These are phyloP conservation scores for Aphis gossypii DNA, from an alignment of 1,140 invertebrate genomes.

Conservation along the genomic window DNA sequence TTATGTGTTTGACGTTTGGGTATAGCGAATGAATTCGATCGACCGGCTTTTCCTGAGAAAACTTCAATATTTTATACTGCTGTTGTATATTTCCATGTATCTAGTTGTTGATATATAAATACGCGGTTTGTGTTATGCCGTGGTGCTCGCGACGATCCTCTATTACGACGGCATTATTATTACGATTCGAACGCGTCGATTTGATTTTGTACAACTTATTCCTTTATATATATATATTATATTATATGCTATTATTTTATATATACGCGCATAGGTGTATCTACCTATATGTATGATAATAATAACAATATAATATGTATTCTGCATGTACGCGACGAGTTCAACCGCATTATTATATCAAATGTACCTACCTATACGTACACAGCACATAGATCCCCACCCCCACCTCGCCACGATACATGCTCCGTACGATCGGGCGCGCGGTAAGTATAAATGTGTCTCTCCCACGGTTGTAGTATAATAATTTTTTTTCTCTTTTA, in stretches of 20 bases:
- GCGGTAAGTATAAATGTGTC: slow-evolving; percentile 20
- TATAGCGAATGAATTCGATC: background rate
- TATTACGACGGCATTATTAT: background rate
- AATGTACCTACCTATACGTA: background rate
- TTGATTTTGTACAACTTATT: background rate
- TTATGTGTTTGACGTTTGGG: background rate
- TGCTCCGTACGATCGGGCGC: background rate
- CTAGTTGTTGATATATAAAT: too few relatives aligned
- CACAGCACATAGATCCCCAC: background rate
- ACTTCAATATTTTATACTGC: background rate
- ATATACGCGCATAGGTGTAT: background rate
- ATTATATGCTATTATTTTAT: background rate
- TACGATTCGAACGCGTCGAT: background rate
- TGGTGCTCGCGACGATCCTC: background rate
- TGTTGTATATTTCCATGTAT: background rate
- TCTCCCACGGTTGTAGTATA: slow-evolving; percentile 46
- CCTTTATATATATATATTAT: background rate
- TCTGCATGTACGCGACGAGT: background rate
- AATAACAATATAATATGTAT: slow-evolving; percentile 18
- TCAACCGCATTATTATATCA: slow-evolving; percentile 10
- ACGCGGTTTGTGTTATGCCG: background rate
- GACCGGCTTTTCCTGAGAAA: background rate
- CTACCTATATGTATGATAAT: background rate
- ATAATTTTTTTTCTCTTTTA: background rate
- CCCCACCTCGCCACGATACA: background rate